Conservation (phyloP, 2,113 vertebrate species). For the Brienomyrus brachyistius region DNA sequence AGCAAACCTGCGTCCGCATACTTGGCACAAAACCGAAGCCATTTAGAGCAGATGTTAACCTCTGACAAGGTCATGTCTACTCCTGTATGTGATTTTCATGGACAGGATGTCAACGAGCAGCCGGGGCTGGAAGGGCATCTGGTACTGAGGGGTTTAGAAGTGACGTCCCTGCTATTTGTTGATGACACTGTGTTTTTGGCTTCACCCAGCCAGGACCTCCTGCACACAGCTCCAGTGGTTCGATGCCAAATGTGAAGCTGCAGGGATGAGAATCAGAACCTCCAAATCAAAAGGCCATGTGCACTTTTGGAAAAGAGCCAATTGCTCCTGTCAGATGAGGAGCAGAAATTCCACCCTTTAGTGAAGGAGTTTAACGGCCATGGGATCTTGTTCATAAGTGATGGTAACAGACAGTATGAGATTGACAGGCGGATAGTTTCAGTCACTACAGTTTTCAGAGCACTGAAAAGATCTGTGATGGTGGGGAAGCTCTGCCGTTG, state of each 20-base stretch:
- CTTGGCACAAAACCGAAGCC: neutral
- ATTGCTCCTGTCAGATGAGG: neutral
- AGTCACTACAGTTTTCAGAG: neutral
- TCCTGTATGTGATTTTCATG: neutral
- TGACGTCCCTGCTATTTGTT: neutral
- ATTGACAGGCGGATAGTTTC: neutral
- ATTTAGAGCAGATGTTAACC: neutral
- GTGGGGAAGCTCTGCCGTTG: neutral
- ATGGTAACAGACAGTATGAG: neutral
- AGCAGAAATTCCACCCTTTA: neutral
- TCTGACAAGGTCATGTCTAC: neutral
- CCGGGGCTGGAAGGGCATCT: neutral
- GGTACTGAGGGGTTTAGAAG: neutral
- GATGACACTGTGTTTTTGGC: neutral
- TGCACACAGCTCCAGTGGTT: neutral
- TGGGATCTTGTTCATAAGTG: neutral
- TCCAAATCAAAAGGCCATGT: neutral
- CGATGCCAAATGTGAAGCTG: neutral
- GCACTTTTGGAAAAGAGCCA: neutral
- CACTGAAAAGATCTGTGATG: neutral
- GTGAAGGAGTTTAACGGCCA: neutral
- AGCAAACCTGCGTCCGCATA: neutral
- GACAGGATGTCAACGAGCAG: neutral
- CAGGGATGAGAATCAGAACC: neutral
- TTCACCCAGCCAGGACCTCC: neutral